phyloP scores from a whole-genome alignment of 2,888 invertebrate genomes.

The Pseudoips prasinana region DNA sequence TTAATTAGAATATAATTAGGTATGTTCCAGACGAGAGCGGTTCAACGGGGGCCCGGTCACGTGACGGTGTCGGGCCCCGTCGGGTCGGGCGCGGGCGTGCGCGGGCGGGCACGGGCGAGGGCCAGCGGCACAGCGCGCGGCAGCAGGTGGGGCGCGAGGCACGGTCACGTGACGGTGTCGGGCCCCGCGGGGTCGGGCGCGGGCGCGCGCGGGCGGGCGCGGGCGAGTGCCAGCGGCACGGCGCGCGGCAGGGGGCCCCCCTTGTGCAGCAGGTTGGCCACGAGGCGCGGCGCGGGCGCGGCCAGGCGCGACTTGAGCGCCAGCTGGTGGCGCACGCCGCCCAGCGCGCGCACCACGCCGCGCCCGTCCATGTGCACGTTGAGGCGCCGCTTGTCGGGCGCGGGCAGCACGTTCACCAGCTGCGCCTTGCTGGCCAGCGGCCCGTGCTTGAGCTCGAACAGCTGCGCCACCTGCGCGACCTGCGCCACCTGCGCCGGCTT shows the following conservation, averaged over 20 bases:
- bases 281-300: constrained; percentile 41
- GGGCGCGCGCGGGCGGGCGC: not conserved
- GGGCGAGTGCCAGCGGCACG: constrained; percentile 31
- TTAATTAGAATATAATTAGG: too few relatives aligned
- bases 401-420: constrained; percentile 67
- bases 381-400: constrained; percentile 47
- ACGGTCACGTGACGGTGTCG: constrained; percentile 14
- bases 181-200: constrained; percentile 8
- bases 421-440: constrained; percentile 67
- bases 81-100: constrained; percentile 6
- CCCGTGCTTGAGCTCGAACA: constrained; percentile 68
- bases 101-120: constrained; percentile 7
- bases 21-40: constrained; percentile 5
- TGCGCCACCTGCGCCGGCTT: constrained; percentile 52
- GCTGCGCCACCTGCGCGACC: constrained; percentile 61
- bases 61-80: constrained; percentile 11
- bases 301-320: constrained; percentile 14
- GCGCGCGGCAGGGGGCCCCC: constrained; percentile 49
- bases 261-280: constrained; percentile 57
- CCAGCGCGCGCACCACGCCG: constrained; percentile 49
- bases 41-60: constrained; percentile 10
- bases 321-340: constrained; percentile 33
- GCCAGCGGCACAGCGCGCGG: constrained; percentile 13
- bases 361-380: constrained; percentile 56
- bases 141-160: constrained; percentile 16